These are phyloP conservation scores for Cetonia aurata DNA, from an alignment of 2,888 invertebrate genomes.

Conservation along the genomic window DNA sequence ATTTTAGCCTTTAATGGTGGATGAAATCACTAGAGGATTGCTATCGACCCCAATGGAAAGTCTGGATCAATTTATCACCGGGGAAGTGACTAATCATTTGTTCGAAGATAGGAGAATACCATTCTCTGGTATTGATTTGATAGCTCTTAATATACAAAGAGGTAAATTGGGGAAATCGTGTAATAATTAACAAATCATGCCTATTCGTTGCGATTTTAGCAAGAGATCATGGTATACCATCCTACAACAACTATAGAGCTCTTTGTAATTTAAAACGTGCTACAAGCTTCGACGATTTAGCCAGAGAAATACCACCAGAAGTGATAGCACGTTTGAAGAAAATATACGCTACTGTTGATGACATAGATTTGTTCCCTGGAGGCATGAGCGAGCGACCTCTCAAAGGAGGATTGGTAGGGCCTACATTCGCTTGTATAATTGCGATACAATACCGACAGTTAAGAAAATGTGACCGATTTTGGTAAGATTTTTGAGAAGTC, in stretches of 20 bases:
- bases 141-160: conserved; percentile 91
- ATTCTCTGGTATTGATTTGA: conserved; percentile 92
- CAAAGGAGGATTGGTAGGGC: conserved; percentile 93
- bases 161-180: conserved; percentile 57
- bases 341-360: conserved; percentile 91
- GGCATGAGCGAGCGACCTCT: conserved; percentile 91
- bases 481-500: conserved; percentile 69
- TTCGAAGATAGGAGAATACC: conserved; percentile 92
- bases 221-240: conserved; percentile 89
- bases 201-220: conserved; percentile 62
- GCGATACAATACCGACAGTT: conserved; percentile 93
- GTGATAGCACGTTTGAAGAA: conserved; percentile 83
- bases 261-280: conserved; percentile 91
- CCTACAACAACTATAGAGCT: conserved; percentile 91
- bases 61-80: conserved; percentile 92
- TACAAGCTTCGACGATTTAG: conserved; percentile 86
- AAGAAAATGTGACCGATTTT: conserved; percentile 94
- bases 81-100: conserved; percentile 94
- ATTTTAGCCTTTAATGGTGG: conserved; percentile 80
- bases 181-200: not conserved
- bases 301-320: conserved; percentile 88
- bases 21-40: conserved; percentile 87
- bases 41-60: conserved; percentile 93
- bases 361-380: conserved; percentile 96
- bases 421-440: conserved; percentile 94